A percentile compares a stretch with the other conserved stretches of the same genome.
Conservation (phyloP, 2,113 vertebrate genomes). For the Nycticorax nycticorax region DNA sequence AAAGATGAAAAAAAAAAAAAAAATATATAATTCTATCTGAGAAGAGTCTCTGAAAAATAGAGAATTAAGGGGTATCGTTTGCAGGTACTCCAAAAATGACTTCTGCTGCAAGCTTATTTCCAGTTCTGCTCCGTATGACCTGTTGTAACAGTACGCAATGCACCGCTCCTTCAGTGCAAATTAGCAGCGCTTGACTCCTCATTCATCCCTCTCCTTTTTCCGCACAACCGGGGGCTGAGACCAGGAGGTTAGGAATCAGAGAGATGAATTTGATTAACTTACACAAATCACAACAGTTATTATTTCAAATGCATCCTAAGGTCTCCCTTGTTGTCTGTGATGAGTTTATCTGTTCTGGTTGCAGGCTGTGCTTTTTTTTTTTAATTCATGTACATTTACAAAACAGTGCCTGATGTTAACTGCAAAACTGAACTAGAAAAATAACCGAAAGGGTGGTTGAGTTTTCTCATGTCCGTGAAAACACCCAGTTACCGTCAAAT, state of each 20-base stretch:
- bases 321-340: not conserved
- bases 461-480: not conserved
- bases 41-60: not conserved
- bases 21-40: not conserved
- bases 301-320: not conserved
- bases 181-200: not conserved
- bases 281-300: not conserved
- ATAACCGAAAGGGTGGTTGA: not conserved
- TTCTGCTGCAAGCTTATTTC: not conserved
- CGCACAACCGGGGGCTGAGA: rapidly evolving
- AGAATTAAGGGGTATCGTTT: not conserved
- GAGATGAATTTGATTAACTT: not conserved
- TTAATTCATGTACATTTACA: not conserved
- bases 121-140: not conserved
- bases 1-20: not conserved
- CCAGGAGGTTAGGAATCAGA: not conserved
- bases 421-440: not conserved
- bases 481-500: not conserved
- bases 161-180: not conserved
- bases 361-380: not conserved
- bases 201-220: not conserved
- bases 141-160: not conserved
- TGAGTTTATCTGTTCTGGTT: not conserved
- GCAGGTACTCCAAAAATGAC: not conserved
- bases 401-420: not conserved